Base-by-base conservation (phyloP, 30 jellyfish, hydroid and myxozoan genomes). In the Pseudorhiza aurosa region DNA sequence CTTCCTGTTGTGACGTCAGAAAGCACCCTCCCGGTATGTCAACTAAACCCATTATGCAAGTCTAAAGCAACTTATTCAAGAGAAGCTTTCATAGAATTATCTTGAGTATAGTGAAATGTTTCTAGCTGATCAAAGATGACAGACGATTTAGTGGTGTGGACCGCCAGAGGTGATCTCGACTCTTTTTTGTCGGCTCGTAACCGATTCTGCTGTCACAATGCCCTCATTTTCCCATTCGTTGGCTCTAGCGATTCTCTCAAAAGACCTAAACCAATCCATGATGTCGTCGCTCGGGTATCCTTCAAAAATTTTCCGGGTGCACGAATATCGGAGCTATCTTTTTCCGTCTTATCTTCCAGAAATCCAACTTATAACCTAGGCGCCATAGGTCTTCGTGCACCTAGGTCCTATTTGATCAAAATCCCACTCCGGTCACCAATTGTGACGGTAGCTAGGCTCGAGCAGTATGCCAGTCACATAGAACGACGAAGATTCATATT, bases 271-370 rank as follows among this genome's bases (percentile, higher is more conserved):
- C 90, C 90, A 78, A 33, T 78, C 90, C 21, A 78, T 9, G 44
- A 60, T 73, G 31, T 60, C 90, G 50, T 78, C 73, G 30, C 62
- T 78, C 4, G 74, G 90, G 31, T 78, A 78, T 6, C 90, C 90
- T 27, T 78, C n/a, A 62, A 43, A 78, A 78, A 5, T 27, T 78
- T 2, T 78, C 90, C 0, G 90, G 90, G 32, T 78, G 90, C 55
- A 77, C 82, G 6, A 55, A 75, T 18, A 75, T 51, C 30, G 58
- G 10, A 5, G 50, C 50, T 12, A 39, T 12, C 50, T 39, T 39
- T 7, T 39, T 8, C 27, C 24, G 21, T 21, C 50, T n/a, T 12
- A 5, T 65, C 12, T 31, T 25, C 80, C 29, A 6, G 69, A 5
- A 7, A 29, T 31, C 58, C 80, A 26, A 65, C 11, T 29, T 14